phyloP scores from a whole-genome alignment of 92 coral and sea anemone species.

The Zoanthus sociatus region DNA sequence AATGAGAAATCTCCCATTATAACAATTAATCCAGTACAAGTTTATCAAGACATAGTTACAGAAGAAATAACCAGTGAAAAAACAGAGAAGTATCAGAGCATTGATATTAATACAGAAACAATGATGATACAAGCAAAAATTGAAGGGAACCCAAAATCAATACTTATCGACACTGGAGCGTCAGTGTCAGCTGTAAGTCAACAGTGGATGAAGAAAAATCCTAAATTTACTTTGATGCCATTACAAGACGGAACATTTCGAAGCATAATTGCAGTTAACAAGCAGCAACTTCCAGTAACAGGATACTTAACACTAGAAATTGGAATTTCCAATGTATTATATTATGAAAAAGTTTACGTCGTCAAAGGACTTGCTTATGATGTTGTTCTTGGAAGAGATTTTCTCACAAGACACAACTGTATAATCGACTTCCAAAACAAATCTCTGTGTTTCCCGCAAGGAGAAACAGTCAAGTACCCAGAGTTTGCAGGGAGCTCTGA shows the following conservation, averaged over 20 bases:
- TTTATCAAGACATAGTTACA: no score
- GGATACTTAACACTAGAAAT: not conserved
- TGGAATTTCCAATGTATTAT: constrained; percentile 1
- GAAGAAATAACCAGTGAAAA: no score
- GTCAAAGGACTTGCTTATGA: constrained; percentile 1
- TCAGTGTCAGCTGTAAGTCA: constrained; percentile 1
- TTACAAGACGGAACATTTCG: constrained; percentile 17
- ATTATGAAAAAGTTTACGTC: constrained; percentile 12
- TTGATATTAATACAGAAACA: constrained; percentile 1
- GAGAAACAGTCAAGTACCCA: no score
- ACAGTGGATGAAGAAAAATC: constrained; percentile 11
- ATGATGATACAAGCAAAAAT: constrained; percentile 8
- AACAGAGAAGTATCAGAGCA: no score
- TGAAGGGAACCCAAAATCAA: not conserved
- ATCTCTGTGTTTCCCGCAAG: no score
- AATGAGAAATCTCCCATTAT: no score
- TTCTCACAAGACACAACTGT: constrained; percentile 19
- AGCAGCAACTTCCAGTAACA: not conserved
- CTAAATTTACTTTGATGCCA: not conserved
- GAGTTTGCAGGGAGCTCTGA: not conserved
- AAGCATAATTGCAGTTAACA: constrained; percentile 12
- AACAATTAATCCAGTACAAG: no score
- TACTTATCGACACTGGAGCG: constrained; percentile 20
- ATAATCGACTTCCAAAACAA: no score
- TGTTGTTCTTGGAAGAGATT: constrained; percentile 17